Percentiles rank a stretch among this genome's conserved stretches.
phyloP scores from a whole-genome alignment of 2,113 vertebrate genomes.

The Mionectes macconnelli region DNA sequence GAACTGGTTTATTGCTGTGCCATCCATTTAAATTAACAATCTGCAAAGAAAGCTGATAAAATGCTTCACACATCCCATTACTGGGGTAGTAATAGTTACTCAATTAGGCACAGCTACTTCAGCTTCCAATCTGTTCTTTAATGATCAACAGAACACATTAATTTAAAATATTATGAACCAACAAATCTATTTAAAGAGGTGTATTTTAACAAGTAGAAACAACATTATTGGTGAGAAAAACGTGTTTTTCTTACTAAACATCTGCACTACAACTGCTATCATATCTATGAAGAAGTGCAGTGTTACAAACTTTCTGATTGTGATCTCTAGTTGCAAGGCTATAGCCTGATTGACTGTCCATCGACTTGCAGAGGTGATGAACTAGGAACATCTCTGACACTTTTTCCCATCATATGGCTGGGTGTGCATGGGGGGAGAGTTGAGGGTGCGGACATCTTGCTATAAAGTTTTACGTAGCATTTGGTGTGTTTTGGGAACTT shows the following conservation, averaged over 20 bases:
- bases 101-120: slow-evolving; percentile 43
- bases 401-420: background rate
- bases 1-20: slow-evolving; percentile 20
- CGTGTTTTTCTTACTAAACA: background rate
- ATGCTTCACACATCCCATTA: slow-evolving; percentile 28
- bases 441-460: background rate
- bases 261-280: background rate
- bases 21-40: slow-evolving; percentile 55
- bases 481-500: background rate
- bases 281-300: background rate
- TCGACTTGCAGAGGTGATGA: background rate
- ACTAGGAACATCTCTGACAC: background rate
- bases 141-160: slow-evolving; percentile 2
- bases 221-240: background rate
- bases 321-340: background rate
- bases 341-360: background rate
- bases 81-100: slow-evolving; percentile 19
- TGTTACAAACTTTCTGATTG: background rate
- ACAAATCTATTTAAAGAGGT: background rate
- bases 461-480: background rate
- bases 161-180: slow-evolving; percentile 13
- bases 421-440: rapidly evolving
- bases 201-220: background rate
- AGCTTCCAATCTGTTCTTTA: slow-evolving; percentile 19
- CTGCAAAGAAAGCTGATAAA: slow-evolving; percentile 42